Conservation (phyloP, 2,888 invertebrate genomes). For the Timandra comae region DNA sequence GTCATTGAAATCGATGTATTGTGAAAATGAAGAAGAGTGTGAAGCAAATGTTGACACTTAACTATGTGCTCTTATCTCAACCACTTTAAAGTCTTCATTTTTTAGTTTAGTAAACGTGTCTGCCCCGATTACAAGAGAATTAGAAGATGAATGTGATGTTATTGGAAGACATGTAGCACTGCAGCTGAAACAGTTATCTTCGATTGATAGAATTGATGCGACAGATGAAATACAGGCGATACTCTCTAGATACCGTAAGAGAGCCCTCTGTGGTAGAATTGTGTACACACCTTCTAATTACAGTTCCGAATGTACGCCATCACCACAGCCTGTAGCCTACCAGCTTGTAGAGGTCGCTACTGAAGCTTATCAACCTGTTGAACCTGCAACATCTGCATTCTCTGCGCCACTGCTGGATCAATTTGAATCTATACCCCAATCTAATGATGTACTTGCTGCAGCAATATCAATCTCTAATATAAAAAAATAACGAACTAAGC, state of each 20-base stretch:
- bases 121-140: too few relatives aligned
- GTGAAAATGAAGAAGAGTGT: slow-evolving; percentile 2
- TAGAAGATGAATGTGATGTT: too few relatives aligned
- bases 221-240: too few relatives aligned
- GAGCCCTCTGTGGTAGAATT: slow-evolving; percentile 9
- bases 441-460: slow-evolving; percentile 14
- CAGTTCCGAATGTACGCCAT: slow-evolving; percentile 11
- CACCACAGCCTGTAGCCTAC: slow-evolving; percentile 13
- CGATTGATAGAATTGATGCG: too few relatives aligned
- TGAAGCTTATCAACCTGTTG: slow-evolving; percentile 10
- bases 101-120: too few relatives aligned
- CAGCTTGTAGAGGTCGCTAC: slow-evolving; percentile 12
- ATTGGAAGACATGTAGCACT: too few relatives aligned
- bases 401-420: slow-evolving; percentile 12
- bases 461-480: slow-evolving; percentile 12
- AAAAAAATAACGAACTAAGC: slow-evolving; percentile 10
- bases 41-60: slow-evolving; percentile 3
- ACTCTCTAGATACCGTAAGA: too few relatives aligned
- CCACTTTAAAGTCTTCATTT: too few relatives aligned
- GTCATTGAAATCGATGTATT: slow-evolving; percentile 2
- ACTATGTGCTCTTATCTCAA: too few relatives aligned
- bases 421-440: slow-evolving; percentile 8
- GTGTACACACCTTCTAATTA: slow-evolving; percentile 9
- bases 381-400: slow-evolving; percentile 10
- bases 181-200: too few relatives aligned